Percentiles rank a stretch among this genome's conserved stretches.
phyloP scores from a whole-genome alignment of 1,140 invertebrate genomes.

The Agraylea sexmaculata region DNA sequence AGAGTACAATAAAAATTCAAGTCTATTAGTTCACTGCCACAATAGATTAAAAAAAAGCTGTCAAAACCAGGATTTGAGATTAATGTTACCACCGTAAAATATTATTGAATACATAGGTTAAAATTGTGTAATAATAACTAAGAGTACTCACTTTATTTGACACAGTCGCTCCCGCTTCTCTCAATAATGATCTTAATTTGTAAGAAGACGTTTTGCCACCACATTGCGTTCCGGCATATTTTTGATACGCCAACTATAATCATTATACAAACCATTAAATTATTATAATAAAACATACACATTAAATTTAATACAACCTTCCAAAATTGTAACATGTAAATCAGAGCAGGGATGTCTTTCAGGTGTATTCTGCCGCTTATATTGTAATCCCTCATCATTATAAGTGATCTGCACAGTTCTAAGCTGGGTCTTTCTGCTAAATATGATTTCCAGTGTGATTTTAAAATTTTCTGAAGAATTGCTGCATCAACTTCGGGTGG shows the following conservation, averaged over 20 bases:
- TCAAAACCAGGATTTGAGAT: too few species aligned
- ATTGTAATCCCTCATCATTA: slow-evolving; percentile 54
- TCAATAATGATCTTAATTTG: slow-evolving; percentile 48
- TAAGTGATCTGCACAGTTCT: slow-evolving; percentile 52
- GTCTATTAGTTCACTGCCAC: too few species aligned
- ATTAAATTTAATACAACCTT: too few species aligned
- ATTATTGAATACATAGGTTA: too few species aligned
- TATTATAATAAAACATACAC: slow-evolving; percentile 1
- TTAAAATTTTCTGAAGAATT: slow-evolving; percentile 49
- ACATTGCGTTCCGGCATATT: slow-evolving; percentile 43
- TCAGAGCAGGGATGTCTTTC: slow-evolving; percentile 46
- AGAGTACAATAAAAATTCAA: too few species aligned
- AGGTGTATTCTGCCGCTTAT: slow-evolving; percentile 50
- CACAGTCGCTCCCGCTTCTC: slow-evolving; percentile 56
- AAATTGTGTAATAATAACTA: too few species aligned
- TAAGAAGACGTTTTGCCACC: slow-evolving; percentile 51
- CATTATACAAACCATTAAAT: slow-evolving; percentile 14
- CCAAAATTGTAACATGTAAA: slow-evolving; percentile 56
- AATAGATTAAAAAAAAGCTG: too few species aligned
- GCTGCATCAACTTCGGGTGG: slow-evolving; percentile 52
- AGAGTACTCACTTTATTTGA: slow-evolving; percentile 57
- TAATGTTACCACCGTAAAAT: too few species aligned
- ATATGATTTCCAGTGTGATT: slow-evolving; percentile 44
- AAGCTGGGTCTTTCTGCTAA: slow-evolving; percentile 41
- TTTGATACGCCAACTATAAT: slow-evolving; percentile 46